These are phyloP conservation scores for Emmelina monodactyla DNA, from an alignment of 2,888 invertebrate species.

Conservation along the genomic window DNA sequence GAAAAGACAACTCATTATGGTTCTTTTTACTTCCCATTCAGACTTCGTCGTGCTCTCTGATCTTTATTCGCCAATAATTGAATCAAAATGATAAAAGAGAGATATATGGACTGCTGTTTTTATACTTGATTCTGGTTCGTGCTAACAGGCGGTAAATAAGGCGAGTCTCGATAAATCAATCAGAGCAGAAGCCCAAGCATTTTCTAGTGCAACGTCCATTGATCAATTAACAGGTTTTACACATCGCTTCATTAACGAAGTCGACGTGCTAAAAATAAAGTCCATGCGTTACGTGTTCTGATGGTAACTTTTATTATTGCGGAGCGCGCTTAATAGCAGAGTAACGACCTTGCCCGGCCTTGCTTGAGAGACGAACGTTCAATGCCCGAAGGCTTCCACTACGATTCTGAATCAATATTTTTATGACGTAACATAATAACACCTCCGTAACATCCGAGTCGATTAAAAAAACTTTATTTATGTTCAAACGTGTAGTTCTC, in stretches of 20 bases:
- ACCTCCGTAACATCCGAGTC: too few relatives aligned
- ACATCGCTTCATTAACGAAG: background rate
- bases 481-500: too few relatives aligned
- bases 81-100: constrained; percentile 30
- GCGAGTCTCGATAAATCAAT: too few relatives aligned
- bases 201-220: too few relatives aligned
- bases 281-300: background rate
- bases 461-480: too few relatives aligned
- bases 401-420: background rate
- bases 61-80: constrained; percentile 44
- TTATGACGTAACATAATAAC: background rate
- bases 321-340: constrained; percentile 21
- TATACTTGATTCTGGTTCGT: background rate
- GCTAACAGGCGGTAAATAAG: background rate
- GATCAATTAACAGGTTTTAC: background rate
- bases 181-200: too few relatives aligned
- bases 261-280: background rate
- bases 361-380: constrained; percentile 22
- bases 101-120: constrained; percentile 10
- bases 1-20: constrained; percentile 33
- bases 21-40: constrained; percentile 29
- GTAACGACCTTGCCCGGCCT: constrained; percentile 58
- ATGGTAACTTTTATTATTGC: background rate
- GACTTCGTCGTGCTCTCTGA: constrained; percentile 31
- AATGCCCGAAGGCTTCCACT: constrained; percentile 1